Base-by-base conservation (phyloP, 2,888 invertebrate genomes). In the Eilema depressum region DNA sequence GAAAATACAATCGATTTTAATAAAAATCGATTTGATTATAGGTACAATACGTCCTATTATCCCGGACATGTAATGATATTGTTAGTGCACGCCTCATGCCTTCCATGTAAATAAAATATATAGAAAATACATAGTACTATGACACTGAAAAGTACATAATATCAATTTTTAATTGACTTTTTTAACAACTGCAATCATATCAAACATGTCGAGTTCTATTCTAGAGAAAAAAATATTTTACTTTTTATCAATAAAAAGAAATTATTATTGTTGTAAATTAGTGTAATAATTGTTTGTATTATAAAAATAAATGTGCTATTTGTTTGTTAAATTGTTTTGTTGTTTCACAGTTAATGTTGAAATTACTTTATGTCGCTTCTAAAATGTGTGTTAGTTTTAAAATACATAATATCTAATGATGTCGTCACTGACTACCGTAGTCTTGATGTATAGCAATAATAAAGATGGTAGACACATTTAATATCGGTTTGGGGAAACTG, bases 81-180 rank as follows among this genome's bases (percentile, higher is more conserved):
- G 75, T 82, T 78, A 83, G 76, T 86, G 89, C 89, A 89, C 92
- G 90, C 90, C 89, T 92, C 86, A 91, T 88, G 92, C 93, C 93
- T 93, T 93, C 92, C 92, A 92, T 94, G 93, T 93, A 93, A 86
- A 93, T 93, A 93, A 88, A 79, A 86, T 85, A 84, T 84, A 83
- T 82, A 81, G 74, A 79, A 70, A 79, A 79, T 77, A 82, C 75
- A 75, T 79, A 75, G 70, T 77, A 77, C 78, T 73, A 79, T 75
- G 71, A 77, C 71, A 77, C 78, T 71, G 77, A 76, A 79, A 76
- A 77, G 65, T 75, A 78, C 77, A 59, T 75, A 77, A 75, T 75
- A 75, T 69, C 73, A 23, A 23, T 57, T 56, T 23, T 65, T 25
- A 75, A 74, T 33, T 30, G 73, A 73, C 64, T 71, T 75, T 64